A percentile compares a stretch with the other conserved stretches of the same genome.
phyloP scores from a whole-genome alignment of 2,797 vertebrate species.

The Gallinago stenura region DNA sequence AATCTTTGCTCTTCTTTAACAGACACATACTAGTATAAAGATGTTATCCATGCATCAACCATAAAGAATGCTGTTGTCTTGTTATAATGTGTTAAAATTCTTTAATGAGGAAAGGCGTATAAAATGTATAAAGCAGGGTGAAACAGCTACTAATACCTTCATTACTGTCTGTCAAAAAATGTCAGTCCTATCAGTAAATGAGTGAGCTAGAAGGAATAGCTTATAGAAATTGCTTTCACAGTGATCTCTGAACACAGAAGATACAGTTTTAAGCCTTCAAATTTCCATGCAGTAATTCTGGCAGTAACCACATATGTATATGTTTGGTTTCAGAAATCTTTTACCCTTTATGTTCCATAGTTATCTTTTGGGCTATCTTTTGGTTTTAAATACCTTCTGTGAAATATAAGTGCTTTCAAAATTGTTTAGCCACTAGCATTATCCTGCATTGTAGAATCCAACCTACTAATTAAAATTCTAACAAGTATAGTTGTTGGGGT shows the following conservation, averaged over 20 bases:
- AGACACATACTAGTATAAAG: background rate
- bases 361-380: conserved; percentile 8
- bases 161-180: conserved; percentile 60
- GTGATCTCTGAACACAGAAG: conserved; percentile 58
- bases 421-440: background rate
- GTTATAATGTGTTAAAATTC: conserved; percentile 41
- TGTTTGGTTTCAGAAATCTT: conserved; percentile 37
- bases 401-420: background rate
- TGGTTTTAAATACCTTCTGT: background rate
- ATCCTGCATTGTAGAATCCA: background rate
- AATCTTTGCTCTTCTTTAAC: background rate
- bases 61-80: conserved; percentile 19
- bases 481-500: background rate
- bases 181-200: conserved; percentile 34
- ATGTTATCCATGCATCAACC: background rate
- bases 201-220: conserved; percentile 62
- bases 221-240: conserved; percentile 65
- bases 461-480: background rate
- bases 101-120: conserved; percentile 40
- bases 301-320: conserved; percentile 40
- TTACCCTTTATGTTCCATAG: conserved; percentile 33
- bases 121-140: conserved; percentile 55
- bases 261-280: conserved; percentile 45
- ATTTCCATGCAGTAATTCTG: conserved; percentile 29
- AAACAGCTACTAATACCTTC: conserved; percentile 67